Evolutionary conservation across 2,888 invertebrate species (phyloP).

Genomic region (Caenorhabditis sp.): DNA sequence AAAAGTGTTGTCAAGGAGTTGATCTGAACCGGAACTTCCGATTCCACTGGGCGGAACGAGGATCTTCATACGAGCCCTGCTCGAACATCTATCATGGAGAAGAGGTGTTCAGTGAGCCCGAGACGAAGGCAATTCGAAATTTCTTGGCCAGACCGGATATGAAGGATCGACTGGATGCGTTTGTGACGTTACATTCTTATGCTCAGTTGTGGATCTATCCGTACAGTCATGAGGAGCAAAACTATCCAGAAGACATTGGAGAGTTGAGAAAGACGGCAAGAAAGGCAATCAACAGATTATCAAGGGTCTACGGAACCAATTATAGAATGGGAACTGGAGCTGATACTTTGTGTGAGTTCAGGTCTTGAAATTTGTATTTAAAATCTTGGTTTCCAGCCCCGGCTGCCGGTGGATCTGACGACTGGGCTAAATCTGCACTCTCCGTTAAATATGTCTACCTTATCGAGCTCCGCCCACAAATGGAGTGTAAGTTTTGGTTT

Average conservation of each 20-base stretch:
- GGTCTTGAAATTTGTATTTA: background rate
- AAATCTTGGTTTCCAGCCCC: constrained; percentile 68
- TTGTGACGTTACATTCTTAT: constrained; percentile 83
- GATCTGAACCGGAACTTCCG: constrained; percentile 83
- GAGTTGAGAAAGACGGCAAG: constrained; percentile 78
- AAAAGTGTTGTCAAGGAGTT: constrained; percentile 82
- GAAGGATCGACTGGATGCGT: constrained; percentile 81
- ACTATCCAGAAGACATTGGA: constrained; percentile 79
- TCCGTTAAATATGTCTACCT: constrained; percentile 82
- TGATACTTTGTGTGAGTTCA: constrained; percentile 76
- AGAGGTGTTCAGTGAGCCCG: constrained; percentile 83
- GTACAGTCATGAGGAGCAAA: constrained; percentile 78
- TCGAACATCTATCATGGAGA: constrained; percentile 83
- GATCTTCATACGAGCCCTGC: constrained; percentile 82
- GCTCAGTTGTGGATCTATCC: constrained; percentile 83
- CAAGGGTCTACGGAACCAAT: constrained; percentile 78
- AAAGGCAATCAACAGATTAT: constrained; percentile 74
- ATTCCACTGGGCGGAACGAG: constrained; percentile 82
- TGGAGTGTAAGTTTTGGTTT: constrained; percentile 74
- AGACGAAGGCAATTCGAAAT: constrained; percentile 80
- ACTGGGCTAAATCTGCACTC: constrained; percentile 82
- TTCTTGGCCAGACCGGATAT: constrained; percentile 75
- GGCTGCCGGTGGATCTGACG: constrained; percentile 82
- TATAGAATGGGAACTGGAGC: constrained; percentile 82
- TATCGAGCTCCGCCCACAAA: constrained; percentile 80